Evolutionary conservation across 2,113 vertebrate genomes (phyloP).

Genomic region (Mugil cephalus): DNA sequence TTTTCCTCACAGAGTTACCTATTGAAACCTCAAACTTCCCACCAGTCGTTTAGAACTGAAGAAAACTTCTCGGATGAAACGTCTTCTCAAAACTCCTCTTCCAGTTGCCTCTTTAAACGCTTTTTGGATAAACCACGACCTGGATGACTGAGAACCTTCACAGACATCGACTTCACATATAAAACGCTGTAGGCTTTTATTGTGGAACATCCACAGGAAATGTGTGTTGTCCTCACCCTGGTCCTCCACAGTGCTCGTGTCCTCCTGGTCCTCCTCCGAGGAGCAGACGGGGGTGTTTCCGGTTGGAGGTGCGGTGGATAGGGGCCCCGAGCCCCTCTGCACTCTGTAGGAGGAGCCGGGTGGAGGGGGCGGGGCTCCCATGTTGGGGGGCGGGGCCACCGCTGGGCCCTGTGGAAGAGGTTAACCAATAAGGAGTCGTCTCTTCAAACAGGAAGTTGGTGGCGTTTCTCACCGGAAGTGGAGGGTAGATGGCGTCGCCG

Average conservation of each 20-base stretch:
- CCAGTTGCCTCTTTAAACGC: too few relatives aligned
- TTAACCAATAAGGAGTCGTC: not conserved
- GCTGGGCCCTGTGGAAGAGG: constrained; percentile 33
- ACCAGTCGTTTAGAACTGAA: too few relatives aligned
- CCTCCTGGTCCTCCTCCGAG: constrained; percentile 74
- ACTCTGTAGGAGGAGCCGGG: constrained; percentile 59
- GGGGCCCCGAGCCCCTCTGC: constrained; percentile 50
- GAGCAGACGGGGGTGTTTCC: constrained; percentile 57
- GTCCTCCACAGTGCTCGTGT: constrained; percentile 59
- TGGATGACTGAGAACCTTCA: too few relatives aligned
- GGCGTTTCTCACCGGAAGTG: constrained; percentile 48
- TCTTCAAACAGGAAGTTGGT: not conserved
- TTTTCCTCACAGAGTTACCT: too few relatives aligned
- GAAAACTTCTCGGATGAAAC: too few relatives aligned
- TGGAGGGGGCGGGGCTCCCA: constrained; percentile 20
- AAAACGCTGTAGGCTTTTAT: constrained; percentile 6
- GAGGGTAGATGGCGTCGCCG: not conserved
- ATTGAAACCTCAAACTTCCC: too few relatives aligned
- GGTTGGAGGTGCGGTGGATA: constrained; percentile 23
- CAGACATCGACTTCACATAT: not conserved
- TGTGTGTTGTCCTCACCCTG: constrained; percentile 53
- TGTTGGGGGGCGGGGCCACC: constrained; percentile 31
- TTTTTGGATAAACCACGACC: too few relatives aligned
- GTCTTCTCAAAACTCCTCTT: too few relatives aligned
- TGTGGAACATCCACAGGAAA: constrained; percentile 1